These are phyloP conservation scores for Brachyhypopomus gauderio DNA, from an alignment of 2,113 vertebrate species.

Conservation along the genomic window DNA sequence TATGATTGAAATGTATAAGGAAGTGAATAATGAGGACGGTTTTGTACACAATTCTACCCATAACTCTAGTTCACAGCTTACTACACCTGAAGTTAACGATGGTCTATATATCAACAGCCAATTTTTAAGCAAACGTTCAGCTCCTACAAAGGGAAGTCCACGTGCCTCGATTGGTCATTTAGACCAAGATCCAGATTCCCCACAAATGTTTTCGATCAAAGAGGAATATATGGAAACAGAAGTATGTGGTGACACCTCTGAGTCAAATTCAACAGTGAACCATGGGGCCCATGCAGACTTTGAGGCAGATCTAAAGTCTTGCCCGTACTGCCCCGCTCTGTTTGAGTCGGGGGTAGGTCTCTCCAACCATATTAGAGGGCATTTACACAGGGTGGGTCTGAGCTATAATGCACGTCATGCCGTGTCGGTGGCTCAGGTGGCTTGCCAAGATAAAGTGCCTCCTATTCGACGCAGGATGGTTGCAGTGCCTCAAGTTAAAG, in stretches of 20 bases:
- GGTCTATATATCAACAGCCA: slow-evolving; percentile 33
- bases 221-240: slow-evolving; percentile 57
- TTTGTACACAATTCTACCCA: background rate
- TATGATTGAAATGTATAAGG: slow-evolving; percentile 66
- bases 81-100: slow-evolving; percentile 24
- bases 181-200: slow-evolving; percentile 23
- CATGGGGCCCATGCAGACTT: slow-evolving; percentile 36
- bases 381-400: slow-evolving; percentile 88
- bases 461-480: slow-evolving; percentile 78
- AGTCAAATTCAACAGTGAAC: slow-evolving; percentile 2
- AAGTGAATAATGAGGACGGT: slow-evolving; percentile 45
- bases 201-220: slow-evolving; percentile 40
- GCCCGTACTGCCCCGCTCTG: slow-evolving; percentile 89
- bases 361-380: slow-evolving; percentile 92
- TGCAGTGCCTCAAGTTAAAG: slow-evolving; percentile 31
- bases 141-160: slow-evolving; percentile 58
- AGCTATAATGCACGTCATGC: slow-evolving; percentile 88
- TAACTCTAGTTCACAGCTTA: slow-evolving; percentile 46
- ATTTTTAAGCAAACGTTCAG: slow-evolving; percentile 59
- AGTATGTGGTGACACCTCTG: slow-evolving; percentile 47
- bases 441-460: slow-evolving; percentile 84
- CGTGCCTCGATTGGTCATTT: slow-evolving; percentile 7
- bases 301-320: slow-evolving; percentile 82
- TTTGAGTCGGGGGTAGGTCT: slow-evolving; percentile 93
- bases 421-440: slow-evolving; percentile 87